These are phyloP conservation scores for Pachydiplax longipennis DNA, from an alignment of 2,888 invertebrate genomes.

Conservation along the genomic window DNA sequence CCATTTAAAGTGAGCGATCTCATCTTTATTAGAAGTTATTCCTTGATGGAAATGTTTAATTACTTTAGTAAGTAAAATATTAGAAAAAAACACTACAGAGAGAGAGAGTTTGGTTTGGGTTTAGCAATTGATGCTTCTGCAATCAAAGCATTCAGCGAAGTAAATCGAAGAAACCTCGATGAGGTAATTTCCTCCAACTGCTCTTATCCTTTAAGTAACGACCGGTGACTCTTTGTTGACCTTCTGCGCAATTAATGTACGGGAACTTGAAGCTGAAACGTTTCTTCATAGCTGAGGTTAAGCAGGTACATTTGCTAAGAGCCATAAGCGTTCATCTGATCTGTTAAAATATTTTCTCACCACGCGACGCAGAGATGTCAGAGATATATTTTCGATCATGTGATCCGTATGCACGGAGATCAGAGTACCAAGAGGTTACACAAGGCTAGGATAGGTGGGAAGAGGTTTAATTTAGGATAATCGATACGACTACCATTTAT, in stretches of 20 bases:
- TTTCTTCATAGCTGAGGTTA: neutral
- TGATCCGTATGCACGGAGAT: neutral
- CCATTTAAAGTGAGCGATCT: too few relatives aligned
- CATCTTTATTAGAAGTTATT: too few relatives aligned
- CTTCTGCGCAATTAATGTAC: neutral
- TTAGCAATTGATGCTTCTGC: too few relatives aligned
- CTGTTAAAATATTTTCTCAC: neutral
- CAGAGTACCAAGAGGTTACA: neutral
- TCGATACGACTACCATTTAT: neutral
- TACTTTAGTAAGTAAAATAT: too few relatives aligned
- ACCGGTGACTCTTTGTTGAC: slow-evolving; percentile 1
- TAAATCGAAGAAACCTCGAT: neutral
- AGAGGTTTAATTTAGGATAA: neutral
- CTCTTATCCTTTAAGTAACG: neutral
- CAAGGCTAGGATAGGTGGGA: neutral
- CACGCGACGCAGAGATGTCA: neutral
- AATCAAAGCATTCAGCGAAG: neutral
- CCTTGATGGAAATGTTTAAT: too few relatives aligned
- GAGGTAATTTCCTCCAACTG: neutral
- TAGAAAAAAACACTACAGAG: too few relatives aligned
- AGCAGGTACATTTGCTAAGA: neutral
- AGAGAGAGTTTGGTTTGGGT: too few relatives aligned
- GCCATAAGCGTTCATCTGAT: neutral
- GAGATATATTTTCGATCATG: neutral
- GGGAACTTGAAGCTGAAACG: neutral